phyloP scores from a whole-genome alignment of 37 sponge, comb jelly and placozoan species.

The Diacarnus erythraeanus region DNA sequence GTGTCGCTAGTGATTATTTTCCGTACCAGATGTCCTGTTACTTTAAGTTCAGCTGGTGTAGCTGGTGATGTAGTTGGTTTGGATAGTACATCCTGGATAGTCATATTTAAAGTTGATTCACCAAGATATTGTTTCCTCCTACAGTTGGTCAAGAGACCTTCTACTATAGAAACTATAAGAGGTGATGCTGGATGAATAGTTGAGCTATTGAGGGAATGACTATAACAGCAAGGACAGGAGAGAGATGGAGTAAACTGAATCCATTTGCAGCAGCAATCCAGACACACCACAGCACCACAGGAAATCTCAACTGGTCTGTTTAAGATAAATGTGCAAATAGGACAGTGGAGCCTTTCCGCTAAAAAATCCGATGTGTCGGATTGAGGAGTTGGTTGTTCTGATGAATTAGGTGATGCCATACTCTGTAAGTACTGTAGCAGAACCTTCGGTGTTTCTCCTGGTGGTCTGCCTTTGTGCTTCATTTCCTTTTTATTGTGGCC shows the following conservation, averaged over 20 bases:
- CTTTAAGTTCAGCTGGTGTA: background rate
- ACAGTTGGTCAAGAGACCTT: background rate
- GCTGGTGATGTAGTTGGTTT: background rate
- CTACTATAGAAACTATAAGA: background rate
- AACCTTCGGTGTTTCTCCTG: background rate
- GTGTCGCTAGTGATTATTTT: background rate
- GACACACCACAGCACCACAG: constrained; percentile 13
- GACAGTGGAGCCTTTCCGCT: background rate
- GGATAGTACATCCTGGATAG: background rate
- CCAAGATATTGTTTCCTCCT: background rate
- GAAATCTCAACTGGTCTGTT: background rate
- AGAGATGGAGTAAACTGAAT: background rate
- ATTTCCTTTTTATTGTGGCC: no score
- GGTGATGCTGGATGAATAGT: background rate
- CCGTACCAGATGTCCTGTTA: background rate
- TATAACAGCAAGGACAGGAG: constrained; percentile 27
- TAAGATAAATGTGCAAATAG: background rate
- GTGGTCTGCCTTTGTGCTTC: no score
- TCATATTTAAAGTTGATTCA: background rate
- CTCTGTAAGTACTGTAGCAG: background rate
- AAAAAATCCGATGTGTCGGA: background rate
- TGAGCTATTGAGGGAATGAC: background rate
- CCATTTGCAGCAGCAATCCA: constrained; percentile 20
- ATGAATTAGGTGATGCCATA: background rate
- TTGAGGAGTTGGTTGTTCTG: background rate